Conservation (phyloP, 1,140 invertebrate genomes). For the Triops cancriformis region DNA sequence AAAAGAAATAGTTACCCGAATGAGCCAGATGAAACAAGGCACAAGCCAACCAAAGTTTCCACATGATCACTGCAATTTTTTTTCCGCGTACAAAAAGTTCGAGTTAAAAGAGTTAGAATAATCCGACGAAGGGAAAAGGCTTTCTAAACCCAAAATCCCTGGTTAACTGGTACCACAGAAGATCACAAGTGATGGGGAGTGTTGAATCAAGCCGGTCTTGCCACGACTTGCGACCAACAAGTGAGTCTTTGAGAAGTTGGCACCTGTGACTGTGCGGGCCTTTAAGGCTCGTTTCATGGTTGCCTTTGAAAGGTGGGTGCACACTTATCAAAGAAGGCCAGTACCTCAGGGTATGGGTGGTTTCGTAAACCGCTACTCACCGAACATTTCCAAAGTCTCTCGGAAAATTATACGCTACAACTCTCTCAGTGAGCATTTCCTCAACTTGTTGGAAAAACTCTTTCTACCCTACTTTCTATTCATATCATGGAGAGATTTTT, state of each 20-base stretch:
- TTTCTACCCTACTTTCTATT: neutral
- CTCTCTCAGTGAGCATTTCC: too few relatives aligned
- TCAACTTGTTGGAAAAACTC: neutral
- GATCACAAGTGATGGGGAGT: neutral
- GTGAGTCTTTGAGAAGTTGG: constrained; percentile 5
- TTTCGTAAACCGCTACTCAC: neutral
- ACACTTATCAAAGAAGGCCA: neutral
- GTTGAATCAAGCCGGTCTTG: neutral
- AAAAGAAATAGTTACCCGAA: neutral
- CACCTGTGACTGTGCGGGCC: constrained; percentile 3
- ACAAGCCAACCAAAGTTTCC: neutral
- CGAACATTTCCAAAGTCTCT: too few relatives aligned
- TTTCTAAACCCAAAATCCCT: neutral
- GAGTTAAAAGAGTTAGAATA: neutral
- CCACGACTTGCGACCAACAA: neutral
- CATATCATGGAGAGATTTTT: neutral
- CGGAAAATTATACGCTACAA: too few relatives aligned
- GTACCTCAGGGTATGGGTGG: constrained; percentile 9
- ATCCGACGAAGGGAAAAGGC: neutral
- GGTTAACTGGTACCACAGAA: neutral
- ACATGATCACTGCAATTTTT: neutral
- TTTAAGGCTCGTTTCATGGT: constrained; percentile 10
- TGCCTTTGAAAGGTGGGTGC: neutral
- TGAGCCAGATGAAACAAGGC: neutral
- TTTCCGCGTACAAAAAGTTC: neutral